Evolutionary conservation across 2,797 vertebrate species (phyloP), one percentile per base, ranked within the genome.

Genomic region (Luscinia luscinia): DNA sequence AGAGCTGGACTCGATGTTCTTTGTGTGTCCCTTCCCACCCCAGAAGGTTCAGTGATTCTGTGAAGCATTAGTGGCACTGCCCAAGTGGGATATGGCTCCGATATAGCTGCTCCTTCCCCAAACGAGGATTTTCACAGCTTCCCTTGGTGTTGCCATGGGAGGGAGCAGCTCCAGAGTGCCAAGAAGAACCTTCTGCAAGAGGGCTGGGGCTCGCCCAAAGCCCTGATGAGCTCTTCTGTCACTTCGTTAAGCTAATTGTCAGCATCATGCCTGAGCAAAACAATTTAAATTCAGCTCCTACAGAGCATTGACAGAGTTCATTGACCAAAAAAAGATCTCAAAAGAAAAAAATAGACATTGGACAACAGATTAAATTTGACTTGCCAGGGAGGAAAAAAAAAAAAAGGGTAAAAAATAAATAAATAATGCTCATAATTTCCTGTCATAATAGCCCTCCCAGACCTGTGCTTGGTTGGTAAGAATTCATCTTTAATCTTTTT

Each of bases 401-500:
- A 77, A 67, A 45, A 34, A 34, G 8, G 34, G 30, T 40, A 48
- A 76, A 75, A 77, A 96, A 79, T 76, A 94, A 94, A 97, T 92
- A 89, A 94, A 89, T 79, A 91, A 93, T 84, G 88, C 58, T 90
- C 62, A 92, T 94, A 95, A 97, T 96, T 96, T 96, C 96, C 93
- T 97, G 95, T 93, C 83, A 87, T 93, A 96, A 93, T 61, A 93
- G 85, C 84, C 90, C 89, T 94, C 82, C 59, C 94, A 96, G 89
- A 91, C 93, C 94, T 91, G 86, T 68, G 93, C 89, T 88, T 92
- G 82, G 81, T 94, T 94, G 88, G 80, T 91, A 89, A 96, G 93
- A 95, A 95, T 94, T 96, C 86, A 95, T 90, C 95, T 92, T 96
- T 92, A 94, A 95, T 96, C 93, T 92, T 94, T 95, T 89, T 96